Conservation (phyloP, 2,888 invertebrate genomes). For the Ceriagrion tenellum region DNA sequence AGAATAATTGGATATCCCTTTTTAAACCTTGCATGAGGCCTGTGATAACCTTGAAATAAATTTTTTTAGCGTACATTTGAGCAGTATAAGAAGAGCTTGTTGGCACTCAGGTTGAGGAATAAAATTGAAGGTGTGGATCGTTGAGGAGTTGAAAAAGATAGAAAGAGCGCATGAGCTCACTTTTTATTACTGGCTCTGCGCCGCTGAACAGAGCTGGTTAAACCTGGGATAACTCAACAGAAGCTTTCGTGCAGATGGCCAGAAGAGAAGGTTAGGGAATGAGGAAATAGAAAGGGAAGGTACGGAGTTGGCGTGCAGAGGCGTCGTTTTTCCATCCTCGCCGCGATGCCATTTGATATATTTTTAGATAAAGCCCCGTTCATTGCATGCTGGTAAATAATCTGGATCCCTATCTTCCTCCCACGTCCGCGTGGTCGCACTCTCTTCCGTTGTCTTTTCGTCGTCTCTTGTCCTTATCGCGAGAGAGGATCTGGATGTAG, state of each 20-base stretch:
- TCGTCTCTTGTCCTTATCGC: not conserved
- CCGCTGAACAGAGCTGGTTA: not conserved
- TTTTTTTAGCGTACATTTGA: too few species aligned
- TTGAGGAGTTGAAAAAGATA: too few species aligned
- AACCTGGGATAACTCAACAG: not conserved
- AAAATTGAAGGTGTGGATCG: too few species aligned
- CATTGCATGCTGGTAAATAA: not conserved
- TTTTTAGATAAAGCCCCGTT: not conserved
- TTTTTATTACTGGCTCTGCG: not conserved
- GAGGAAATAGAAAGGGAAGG: not conserved
- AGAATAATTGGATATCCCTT: too few species aligned
- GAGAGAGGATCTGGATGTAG: not conserved
- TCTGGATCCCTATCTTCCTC: not conserved
- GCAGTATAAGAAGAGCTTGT: too few species aligned
- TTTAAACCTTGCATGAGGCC: too few species aligned
- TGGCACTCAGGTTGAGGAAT: too few species aligned
- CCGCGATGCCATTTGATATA: not conserved
- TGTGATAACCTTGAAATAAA: too few species aligned
- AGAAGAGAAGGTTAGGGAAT: not conserved
- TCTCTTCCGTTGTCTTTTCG: not conserved
- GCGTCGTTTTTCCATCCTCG: not conserved
- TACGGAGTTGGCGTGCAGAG: not conserved
- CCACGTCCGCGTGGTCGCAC: not conserved
- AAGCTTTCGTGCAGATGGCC: not conserved
- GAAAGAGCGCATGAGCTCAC: not conserved